Evolutionary conservation across 2,797 vertebrate genomes (phyloP).

Genomic region (Varecia variegata): DNA sequence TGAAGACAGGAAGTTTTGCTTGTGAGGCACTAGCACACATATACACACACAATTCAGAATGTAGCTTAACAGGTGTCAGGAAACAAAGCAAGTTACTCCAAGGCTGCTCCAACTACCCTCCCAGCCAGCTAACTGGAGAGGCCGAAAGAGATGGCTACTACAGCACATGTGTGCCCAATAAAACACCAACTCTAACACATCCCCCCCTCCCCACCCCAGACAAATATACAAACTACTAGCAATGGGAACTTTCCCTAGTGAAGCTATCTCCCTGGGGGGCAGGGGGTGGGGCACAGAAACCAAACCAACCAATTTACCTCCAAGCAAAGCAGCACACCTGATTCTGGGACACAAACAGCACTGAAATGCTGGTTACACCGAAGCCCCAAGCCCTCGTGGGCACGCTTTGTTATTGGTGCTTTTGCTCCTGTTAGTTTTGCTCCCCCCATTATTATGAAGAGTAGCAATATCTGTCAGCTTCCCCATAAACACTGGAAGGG

Average conservation of each 20-base stretch:
- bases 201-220: not conserved
- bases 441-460: not conserved
- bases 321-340: not conserved
- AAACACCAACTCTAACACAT: not conserved
- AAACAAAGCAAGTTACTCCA: constrained; percentile 60
- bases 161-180: not conserved
- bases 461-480: not conserved
- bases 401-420: not conserved
- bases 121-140: not conserved
- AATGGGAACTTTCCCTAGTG: constrained; percentile 52
- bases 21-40: constrained; percentile 3
- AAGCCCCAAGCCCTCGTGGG: not conserved
- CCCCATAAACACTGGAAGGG: not conserved
- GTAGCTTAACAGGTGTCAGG: constrained; percentile 74
- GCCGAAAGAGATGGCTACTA: not conserved
- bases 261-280: not conserved
- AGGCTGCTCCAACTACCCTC: not conserved
- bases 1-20: constrained; percentile 58
- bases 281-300: not conserved
- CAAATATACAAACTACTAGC: not conserved
- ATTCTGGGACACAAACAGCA: not conserved
- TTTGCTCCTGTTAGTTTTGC: constrained; percentile 7
- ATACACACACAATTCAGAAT: constrained; percentile 2
- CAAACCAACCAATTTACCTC: not conserved
- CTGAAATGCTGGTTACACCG: not conserved